Evolutionary conservation across 2,797 vertebrate species (phyloP), one percentile per base, ranked within the genome.

Genomic region (Falco naumanni): DNA sequence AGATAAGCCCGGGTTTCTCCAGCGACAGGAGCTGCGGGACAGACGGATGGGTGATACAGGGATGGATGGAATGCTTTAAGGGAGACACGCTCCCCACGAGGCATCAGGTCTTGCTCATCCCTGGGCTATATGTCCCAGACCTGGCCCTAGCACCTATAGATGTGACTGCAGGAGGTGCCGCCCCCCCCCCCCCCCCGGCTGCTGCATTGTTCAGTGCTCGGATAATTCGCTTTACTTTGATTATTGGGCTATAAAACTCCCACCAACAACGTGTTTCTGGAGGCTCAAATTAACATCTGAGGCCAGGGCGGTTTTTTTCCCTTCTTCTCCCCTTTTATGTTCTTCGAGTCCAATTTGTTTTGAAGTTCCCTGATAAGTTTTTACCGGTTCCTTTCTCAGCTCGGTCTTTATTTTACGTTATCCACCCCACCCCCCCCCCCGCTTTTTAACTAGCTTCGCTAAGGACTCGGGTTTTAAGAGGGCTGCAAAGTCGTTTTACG

Each of bases 281-380:
- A 34, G 53, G 57, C 18, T 84, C 61, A 16, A 45, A 56, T 68
- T 9, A 84, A 80, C 68, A 87, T 60, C 87, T 51, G 64, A 83
- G 63, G 57, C 70, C 60, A 59, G 66, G 60, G 59, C 25, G 34
- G 10, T 47, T 21, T 37, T 51, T 65, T 31, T 11, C 41, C 21
- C 25, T 61, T 61, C 25, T 61, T 68, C 65, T 48, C 54, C 33
- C 7, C 39, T 92, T 76, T 94, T 75, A 60, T 87, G 50, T 75
- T 50, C n/a, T 37, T 93, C 84, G 65, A 34, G 65, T 69, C 75
- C 78, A 72, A 61, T 94, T 88, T 75, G 47, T 68, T 59, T 68
- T 87, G 95, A 85, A 96, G 88, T 96, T 95, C 59, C 68, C 71
- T 66, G 65, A 59, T 61, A 92, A 91, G 82, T 93, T 96, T 89